phyloP scores from a whole-genome alignment of 1,140 invertebrate species.

The Chionoecetes opilio region DNA sequence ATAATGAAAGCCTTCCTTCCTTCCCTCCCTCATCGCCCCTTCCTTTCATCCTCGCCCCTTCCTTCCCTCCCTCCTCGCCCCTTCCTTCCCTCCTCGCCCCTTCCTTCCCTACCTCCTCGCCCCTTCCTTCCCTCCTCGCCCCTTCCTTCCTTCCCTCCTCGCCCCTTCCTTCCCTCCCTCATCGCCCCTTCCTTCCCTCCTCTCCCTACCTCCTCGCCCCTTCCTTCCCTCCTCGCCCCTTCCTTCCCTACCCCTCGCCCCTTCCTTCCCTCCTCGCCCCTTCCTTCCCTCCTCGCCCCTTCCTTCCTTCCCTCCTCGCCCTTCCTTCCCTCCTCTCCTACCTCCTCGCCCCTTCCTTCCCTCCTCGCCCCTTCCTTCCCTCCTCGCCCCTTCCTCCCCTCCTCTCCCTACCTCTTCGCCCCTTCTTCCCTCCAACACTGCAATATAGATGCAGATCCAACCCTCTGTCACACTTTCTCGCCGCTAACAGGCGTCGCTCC shows the following conservation, averaged over 20 bases:
- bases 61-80: background rate
- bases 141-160: background rate
- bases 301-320: background rate
- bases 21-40: background rate
- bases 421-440: background rate
- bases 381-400: background rate
- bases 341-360: background rate
- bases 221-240: background rate
- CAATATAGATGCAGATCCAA: conserved; percentile 19
- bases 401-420: background rate
- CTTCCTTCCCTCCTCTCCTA: background rate
- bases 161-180: background rate
- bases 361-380: background rate
- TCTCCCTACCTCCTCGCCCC: no score
- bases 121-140: background rate
- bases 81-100: background rate
- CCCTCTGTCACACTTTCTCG: background rate
- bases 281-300: background rate
- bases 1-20: background rate
- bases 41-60: background rate
- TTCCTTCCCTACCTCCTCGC: no score
- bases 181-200: background rate
- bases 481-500: background rate
- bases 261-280: background rate
- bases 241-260: background rate